phyloP scores from a whole-genome alignment of 2,797 vertebrate species.

The Leucoraja ocellata region DNA sequence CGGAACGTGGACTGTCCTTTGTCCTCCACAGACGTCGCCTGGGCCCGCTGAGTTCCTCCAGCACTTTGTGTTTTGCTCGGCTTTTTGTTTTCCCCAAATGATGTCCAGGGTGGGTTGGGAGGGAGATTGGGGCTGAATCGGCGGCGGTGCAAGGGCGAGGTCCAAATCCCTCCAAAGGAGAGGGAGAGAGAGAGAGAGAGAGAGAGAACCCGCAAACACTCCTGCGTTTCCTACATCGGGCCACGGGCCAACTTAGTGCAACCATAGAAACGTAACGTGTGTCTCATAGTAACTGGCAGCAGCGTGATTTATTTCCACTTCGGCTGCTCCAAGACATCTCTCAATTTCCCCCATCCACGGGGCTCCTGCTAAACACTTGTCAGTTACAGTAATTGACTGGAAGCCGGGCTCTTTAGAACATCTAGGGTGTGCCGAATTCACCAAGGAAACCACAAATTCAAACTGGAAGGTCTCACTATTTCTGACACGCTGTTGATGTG shows the following conservation, averaged over 20 bases:
- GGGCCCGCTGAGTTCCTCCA: not conserved
- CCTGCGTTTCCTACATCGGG: not conserved
- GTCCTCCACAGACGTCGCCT: too few relatives aligned
- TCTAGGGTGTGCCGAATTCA: too few relatives aligned
- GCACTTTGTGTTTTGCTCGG: not conserved
- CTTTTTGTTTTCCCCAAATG: too few relatives aligned
- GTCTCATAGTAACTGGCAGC: slow-evolving; percentile 47
- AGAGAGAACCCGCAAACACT: not conserved
- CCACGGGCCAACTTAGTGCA: slow-evolving; percentile 39
- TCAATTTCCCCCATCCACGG: not conserved
- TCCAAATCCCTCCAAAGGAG: too few relatives aligned
- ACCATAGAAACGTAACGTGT: slow-evolving; percentile 50
- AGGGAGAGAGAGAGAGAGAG: too few relatives aligned
- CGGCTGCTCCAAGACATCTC: not conserved
- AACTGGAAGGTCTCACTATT: not conserved
- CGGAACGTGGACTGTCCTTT: too few relatives aligned
- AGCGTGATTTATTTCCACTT: slow-evolving; percentile 39
- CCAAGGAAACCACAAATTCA: not conserved
- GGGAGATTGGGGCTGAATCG: too few relatives aligned
- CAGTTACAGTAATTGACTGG: not conserved
- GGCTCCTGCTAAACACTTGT: slow-evolving; percentile 19
- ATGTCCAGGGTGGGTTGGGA: too few relatives aligned
- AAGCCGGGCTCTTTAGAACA: not conserved
- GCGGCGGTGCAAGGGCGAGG: too few relatives aligned
- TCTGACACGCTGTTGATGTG: not conserved